Base-by-base conservation (phyloP, 2,888 invertebrate genomes). In the Plagodis pulveraria region DNA sequence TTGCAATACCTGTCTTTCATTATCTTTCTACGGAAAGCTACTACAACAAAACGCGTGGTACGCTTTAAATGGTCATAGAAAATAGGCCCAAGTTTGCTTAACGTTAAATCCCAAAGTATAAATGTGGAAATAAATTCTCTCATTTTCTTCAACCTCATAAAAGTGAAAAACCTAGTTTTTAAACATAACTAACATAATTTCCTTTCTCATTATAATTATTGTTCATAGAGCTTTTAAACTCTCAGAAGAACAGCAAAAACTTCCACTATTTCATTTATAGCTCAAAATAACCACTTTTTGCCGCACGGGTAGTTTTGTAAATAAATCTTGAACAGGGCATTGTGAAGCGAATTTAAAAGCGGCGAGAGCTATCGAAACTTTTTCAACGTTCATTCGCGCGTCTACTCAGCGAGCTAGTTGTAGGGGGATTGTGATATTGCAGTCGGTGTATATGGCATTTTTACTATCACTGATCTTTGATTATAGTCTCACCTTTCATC, bases 321-420 rank as follows among this genome's bases (percentile, higher is more conserved):
- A 60, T 60, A 60, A 56, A 61, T 62, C 53, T 61, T 35, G 42
- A 60, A 54, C 55, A 56, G 32, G 49, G 62, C 49, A 66, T 65
- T 66, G 67, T 58, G 63, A 57, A 63, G 58, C 43, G 69, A 67
- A 66, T 67, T 78, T 76, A 73, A 78, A 78, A 78, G 70, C 65
- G 61, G 59, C 56, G 70, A 74, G 77, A 64, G 69, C 75, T 65
- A 79, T 79, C 70, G 77, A 77, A 79, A 78, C 76, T 78, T 78
- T 77, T 78, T 76, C 74, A 75, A 64, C 76, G 65, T 70, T 74
- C 70, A 75, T 75, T 73, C 66, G 65, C 62, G 58, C 60, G 62
- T 66, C 68, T 62, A 43, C 22, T 22, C 2, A 22, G 22, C 1
- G 22, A 22, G 22, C 66, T 66, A 63, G 41, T 46, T 70, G 69